Evolutionary conservation across 2,113 vertebrate genomes (phyloP).

Genomic region (Riparia riparia): DNA sequence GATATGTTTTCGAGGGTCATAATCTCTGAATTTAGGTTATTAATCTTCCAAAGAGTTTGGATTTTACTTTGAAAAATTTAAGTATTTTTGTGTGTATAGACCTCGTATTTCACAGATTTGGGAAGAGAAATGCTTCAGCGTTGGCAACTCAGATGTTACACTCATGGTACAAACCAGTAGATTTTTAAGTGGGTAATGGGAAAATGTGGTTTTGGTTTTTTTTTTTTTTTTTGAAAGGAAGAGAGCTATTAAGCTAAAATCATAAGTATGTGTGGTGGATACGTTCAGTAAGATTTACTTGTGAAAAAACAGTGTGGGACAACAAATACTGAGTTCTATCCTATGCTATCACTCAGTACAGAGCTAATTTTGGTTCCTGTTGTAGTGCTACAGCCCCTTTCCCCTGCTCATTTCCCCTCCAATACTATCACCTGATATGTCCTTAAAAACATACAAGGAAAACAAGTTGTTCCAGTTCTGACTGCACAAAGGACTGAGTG

Average conservation of each 20-base stretch:
- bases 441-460: not conserved
- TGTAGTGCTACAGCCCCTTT: not conserved
- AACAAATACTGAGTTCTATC: not conserved
- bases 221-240: not conserved
- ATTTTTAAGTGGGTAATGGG: not conserved
- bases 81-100: not conserved
- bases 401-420: not conserved
- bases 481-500: not conserved
- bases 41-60: not conserved
- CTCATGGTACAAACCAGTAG: not conserved
- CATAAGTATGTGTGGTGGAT: not conserved
- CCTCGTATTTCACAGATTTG: not conserved
- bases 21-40: not conserved
- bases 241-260: not conserved
- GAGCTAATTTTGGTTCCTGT: not conserved
- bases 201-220: too few relatives aligned
- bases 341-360: not conserved
- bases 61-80: not conserved
- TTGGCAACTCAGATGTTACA: not conserved
- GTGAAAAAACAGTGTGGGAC: not conserved
- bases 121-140: not conserved
- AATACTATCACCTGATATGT: not conserved
- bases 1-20: not conserved
- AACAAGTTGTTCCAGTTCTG: not conserved
- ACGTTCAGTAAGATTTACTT: not conserved